Percentiles rank a stretch among this genome's conserved stretches.
phyloP scores from a whole-genome alignment of 1,140 invertebrate species.

The Drosophila quadrilineata region DNA sequence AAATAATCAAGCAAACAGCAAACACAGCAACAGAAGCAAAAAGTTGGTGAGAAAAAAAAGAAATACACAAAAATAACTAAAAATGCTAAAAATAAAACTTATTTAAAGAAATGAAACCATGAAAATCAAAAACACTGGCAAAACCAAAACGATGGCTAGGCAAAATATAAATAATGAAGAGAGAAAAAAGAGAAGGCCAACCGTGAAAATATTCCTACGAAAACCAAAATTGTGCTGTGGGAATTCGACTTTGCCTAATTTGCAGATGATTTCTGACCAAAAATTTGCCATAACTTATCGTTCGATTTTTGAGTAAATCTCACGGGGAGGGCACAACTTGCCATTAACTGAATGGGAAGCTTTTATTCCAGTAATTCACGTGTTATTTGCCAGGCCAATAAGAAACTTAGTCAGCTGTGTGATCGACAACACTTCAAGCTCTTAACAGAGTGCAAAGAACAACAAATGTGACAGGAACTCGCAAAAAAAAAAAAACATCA shows the following conservation, averaged over 20 bases:
- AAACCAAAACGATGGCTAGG: conserved; percentile 62
- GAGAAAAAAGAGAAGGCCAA: conserved; percentile 39
- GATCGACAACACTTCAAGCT: neutral
- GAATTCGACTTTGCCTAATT: conserved; percentile 50
- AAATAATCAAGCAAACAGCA: conserved; percentile 57
- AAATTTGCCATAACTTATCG: too few species aligned
- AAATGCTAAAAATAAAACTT: conserved; percentile 76
- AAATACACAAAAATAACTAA: conserved; percentile 76
- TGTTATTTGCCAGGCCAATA: conserved; percentile 3
- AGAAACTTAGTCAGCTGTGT: conserved; percentile 6
- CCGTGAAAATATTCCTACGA: conserved; percentile 32
- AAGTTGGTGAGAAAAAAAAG: conserved; percentile 64
- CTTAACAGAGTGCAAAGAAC: conserved; percentile 24
- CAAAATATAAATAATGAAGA: conserved; percentile 73
- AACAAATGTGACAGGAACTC: conserved; percentile 43
- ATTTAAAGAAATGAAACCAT: conserved; percentile 79
- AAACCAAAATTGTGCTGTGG: conserved; percentile 16
- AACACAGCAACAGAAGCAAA: conserved; percentile 24
- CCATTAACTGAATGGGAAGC: neutral
- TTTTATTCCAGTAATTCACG: neutral
- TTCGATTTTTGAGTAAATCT: conserved; percentile 18
- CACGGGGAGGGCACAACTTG: neutral
- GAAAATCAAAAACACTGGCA: conserved; percentile 69
- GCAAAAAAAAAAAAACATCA: conserved; percentile 36
- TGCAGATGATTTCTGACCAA: conserved; percentile 37